A percentile compares a stretch with the other conserved stretches of the same genome.
These are phyloP conservation scores for Gymnocephalus cernua DNA, from an alignment of 2,113 vertebrate genomes.

Conservation along the genomic window DNA sequence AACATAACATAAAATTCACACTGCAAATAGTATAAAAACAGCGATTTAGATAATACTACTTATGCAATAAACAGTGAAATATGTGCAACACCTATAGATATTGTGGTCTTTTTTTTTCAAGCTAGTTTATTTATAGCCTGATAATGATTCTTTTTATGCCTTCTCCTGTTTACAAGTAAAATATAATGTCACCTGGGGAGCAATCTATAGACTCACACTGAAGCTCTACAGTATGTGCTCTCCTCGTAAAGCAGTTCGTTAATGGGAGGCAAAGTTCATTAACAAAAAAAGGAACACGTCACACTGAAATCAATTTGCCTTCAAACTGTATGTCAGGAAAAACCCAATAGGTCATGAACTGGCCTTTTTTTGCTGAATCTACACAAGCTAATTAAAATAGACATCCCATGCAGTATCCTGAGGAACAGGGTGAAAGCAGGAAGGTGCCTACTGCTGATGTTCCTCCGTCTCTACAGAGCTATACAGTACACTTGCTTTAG, in stretches of 20 bases:
- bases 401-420: conserved; percentile 14
- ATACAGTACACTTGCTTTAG: background rate
- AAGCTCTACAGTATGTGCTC: background rate
- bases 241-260: background rate
- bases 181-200: background rate
- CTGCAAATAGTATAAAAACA: too few species aligned
- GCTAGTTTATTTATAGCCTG: background rate
- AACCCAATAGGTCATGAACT: conserved; percentile 66
- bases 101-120: background rate
- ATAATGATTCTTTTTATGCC: too few species aligned
- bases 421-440: conserved; percentile 44
- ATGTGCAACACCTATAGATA: background rate
- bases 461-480: conserved; percentile 38
- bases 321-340: conserved; percentile 25
- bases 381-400: conserved; percentile 67
- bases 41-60: too few species aligned
- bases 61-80: background rate
- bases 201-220: background rate
- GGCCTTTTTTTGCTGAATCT: conserved; percentile 58
- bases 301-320: conserved; percentile 30
- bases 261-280: background rate
- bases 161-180: background rate
- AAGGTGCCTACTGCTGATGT: conserved; percentile 25
- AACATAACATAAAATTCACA: too few species aligned
- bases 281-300: conserved; percentile 10